Percentiles rank a stretch among this genome's conserved stretches.
Evolutionary conservation across 2,113 vertebrate genomes (phyloP).

Genomic region (cat (Felis catus)): F.catus_Fca126_mat1.0 CM031415.1:101869501-101870000

Average conservation of each 20-base stretch:
- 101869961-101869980: not conserved
- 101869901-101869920: not conserved
- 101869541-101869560: slow-evolving; percentile 98
- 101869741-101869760: not conserved
- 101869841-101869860: not conserved
- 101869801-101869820: not conserved
- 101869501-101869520: slow-evolving; percentile 95
- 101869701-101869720: not conserved
- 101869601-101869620: slow-evolving; percentile 96
- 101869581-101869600: slow-evolving; percentile 90
- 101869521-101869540: slow-evolving; percentile 96
- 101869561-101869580: slow-evolving; percentile 93
- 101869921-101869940: not conserved
- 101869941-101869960: not conserved
- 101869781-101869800: not conserved
- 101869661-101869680: not conserved
- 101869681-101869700: not conserved
- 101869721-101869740: not conserved
- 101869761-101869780: not conserved
- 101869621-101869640: slow-evolving; percentile 97
- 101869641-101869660: slow-evolving; percentile 35
- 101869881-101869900: not conserved
- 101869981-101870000: not conserved
- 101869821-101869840: not conserved
- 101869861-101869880: not conserved